These are phyloP conservation scores for Naso thynnoides DNA, from an alignment of 2,797 vertebrate genomes.

Conservation along the genomic window DNA sequence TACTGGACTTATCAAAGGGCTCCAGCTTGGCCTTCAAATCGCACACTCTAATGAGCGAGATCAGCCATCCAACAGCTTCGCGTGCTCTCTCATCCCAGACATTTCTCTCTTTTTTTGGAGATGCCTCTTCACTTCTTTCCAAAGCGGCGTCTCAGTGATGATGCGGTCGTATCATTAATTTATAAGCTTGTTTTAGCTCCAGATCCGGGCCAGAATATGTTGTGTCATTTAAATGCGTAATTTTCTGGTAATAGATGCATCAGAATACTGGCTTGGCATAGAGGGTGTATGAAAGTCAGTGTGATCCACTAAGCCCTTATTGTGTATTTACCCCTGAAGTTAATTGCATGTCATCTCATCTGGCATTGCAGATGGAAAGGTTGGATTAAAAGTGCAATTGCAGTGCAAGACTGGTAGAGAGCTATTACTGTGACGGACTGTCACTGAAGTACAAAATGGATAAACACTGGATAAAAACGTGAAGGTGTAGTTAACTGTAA, in stretches of 20 bases:
- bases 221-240: constrained; percentile 60
- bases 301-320: constrained; percentile 68
- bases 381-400: constrained; percentile 72
- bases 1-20: constrained; percentile 62
- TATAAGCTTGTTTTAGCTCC: constrained; percentile 63
- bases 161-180: constrained; percentile 70
- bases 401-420: constrained; percentile 39
- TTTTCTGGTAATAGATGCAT: constrained; percentile 44
- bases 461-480: background rate
- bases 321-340: constrained; percentile 63
- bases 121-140: constrained; percentile 22
- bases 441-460: constrained; percentile 8
- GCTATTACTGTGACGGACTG: constrained; percentile 17
- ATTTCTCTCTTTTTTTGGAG: constrained; percentile 7
- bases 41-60: constrained; percentile 53
- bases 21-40: constrained; percentile 44
- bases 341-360: constrained; percentile 75
- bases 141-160: constrained; percentile 40
- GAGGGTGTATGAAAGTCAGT: constrained; percentile 67
- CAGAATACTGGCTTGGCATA: constrained; percentile 28
- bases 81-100: constrained; percentile 15
- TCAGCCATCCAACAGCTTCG: constrained; percentile 10
- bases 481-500: constrained; percentile 10
- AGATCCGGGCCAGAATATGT: constrained; percentile 62
- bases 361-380: constrained; percentile 72